Evolutionary conservation across 2,797 vertebrate species (phyloP).

Genomic region (Borostomias antarcticus): DNA sequence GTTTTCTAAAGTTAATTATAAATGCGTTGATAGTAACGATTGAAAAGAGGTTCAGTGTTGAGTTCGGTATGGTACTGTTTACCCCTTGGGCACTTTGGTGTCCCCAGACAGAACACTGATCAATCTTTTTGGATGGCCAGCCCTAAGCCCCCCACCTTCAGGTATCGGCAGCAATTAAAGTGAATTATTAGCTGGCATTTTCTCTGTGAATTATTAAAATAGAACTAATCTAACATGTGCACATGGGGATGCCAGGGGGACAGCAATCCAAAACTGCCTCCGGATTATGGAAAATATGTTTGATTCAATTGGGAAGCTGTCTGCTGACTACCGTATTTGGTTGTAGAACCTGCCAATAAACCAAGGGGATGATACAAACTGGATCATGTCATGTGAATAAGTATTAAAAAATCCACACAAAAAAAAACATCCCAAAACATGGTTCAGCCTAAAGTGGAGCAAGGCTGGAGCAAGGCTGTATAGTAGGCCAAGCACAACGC

Average conservation of each 20-base stretch:
- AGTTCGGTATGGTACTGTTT: constrained; percentile 53
- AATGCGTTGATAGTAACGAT: constrained; percentile 48
- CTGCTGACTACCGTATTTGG: constrained; percentile 2
- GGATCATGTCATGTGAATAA: constrained; percentile 16
- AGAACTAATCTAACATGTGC: constrained; percentile 30
- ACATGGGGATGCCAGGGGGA: constrained; percentile 20
- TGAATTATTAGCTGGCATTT: constrained; percentile 46
- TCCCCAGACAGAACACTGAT: constrained; percentile 40
- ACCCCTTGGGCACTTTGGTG: constrained; percentile 40
- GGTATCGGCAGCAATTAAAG: constrained; percentile 48
- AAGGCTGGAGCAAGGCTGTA: constrained; percentile 43
- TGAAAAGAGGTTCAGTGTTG: constrained; percentile 38
- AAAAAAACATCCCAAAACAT: constrained; percentile 12
- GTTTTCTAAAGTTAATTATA: constrained; percentile 42
- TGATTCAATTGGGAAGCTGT: constrained; percentile 2
- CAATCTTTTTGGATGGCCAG: constrained; percentile 45
- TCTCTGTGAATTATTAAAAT: constrained; percentile 56
- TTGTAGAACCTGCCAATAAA: constrained; percentile 50
- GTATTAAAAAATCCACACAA: constrained; percentile 22
- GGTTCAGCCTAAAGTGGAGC: constrained; percentile 37
- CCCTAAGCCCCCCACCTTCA: constrained; percentile 28
- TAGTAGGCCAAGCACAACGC: constrained; percentile 76
- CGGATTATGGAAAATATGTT: constrained; percentile 5
- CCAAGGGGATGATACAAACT: constrained; percentile 41
- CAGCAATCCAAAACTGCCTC: constrained; percentile 33